These are phyloP conservation scores for Eulemur mongoz DNA, from an alignment of 2,797 vertebrate species.

Conservation along the genomic window DNA sequence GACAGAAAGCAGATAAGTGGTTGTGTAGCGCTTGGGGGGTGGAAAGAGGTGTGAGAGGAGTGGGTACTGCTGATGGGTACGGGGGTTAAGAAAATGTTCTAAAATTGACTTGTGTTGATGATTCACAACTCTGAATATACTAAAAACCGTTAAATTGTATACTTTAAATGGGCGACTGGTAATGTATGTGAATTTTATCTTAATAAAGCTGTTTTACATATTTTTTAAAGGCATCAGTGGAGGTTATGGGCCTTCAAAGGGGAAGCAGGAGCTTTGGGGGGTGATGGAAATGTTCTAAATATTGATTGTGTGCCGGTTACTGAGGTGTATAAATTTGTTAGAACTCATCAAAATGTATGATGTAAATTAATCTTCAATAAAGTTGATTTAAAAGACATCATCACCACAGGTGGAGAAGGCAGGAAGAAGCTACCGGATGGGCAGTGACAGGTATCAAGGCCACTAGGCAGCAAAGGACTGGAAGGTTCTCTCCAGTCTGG, in stretches of 20 bases:
- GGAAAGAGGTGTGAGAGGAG: rapidly evolving
- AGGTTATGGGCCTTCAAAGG: background rate
- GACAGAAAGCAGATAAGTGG: background rate
- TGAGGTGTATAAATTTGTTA: background rate
- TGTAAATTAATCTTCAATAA: background rate
- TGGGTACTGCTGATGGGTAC: background rate
- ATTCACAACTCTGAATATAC: background rate
- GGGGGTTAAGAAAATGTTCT: background rate
- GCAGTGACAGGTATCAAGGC: background rate
- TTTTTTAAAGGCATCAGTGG: background rate
- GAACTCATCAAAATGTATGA: background rate
- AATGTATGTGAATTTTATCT: background rate
- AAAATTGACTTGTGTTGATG: background rate
- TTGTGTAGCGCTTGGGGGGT: background rate
- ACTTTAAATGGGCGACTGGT: background rate
- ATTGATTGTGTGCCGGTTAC: background rate
- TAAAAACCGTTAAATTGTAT: background rate
- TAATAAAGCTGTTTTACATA: background rate
- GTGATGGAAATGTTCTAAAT: background rate
- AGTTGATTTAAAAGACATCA: background rate
- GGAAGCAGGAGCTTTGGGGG: background rate
- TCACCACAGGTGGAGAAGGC: background rate
- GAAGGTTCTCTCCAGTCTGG: background rate
- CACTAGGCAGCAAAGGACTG: background rate
- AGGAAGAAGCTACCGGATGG: background rate